Conservation (phyloP, 1,140 invertebrate genomes). For the Zaprionus inermis region DNA sequence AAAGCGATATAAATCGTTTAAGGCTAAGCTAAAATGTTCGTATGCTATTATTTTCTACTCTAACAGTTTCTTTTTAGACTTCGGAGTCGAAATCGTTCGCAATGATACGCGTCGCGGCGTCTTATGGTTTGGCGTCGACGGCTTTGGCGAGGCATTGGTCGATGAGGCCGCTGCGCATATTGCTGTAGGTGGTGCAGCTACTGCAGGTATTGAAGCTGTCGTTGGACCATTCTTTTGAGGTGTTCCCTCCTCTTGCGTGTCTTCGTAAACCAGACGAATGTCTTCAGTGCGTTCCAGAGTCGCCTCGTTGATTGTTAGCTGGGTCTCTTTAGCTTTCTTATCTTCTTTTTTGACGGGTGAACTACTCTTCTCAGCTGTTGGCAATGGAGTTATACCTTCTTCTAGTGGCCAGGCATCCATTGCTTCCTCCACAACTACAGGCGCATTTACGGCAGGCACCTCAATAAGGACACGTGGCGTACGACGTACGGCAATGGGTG, state of each 20-base stretch:
- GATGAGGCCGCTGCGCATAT: conserved; percentile 5
- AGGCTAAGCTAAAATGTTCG: conserved; percentile 41
- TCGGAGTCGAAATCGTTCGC: conserved; percentile 90
- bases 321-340: conserved; percentile 57
- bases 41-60: conserved; percentile 48
- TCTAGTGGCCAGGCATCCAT: conserved; percentile 86
- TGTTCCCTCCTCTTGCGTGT: conserved; percentile 77
- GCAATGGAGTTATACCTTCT: conserved; percentile 35
- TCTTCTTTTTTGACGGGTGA: conserved; percentile 6
- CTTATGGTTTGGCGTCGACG: conserved; percentile 81
- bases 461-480: conserved; percentile 65
- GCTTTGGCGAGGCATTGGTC: conserved; percentile 51
- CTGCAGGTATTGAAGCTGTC: neutral
- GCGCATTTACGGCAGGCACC: conserved; percentile 46
- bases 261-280: conserved; percentile 88
- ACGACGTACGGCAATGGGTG: conserved; percentile 74
- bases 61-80: conserved; percentile 86
- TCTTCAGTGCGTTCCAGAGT: conserved; percentile 86
- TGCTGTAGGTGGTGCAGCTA: conserved; percentile 69
- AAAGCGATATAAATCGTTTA: conserved; percentile 29
- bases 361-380: conserved; percentile 6
- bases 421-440: conserved; percentile 85
- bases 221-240: conserved; percentile 31
- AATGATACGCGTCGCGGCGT: conserved; percentile 88
- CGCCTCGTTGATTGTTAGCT: conserved; percentile 83